A percentile compares a stretch with the other conserved stretches of the same genome.
Conservation (phyloP, 2,888 invertebrate genomes). For the Ditula angustiorana region DNA sequence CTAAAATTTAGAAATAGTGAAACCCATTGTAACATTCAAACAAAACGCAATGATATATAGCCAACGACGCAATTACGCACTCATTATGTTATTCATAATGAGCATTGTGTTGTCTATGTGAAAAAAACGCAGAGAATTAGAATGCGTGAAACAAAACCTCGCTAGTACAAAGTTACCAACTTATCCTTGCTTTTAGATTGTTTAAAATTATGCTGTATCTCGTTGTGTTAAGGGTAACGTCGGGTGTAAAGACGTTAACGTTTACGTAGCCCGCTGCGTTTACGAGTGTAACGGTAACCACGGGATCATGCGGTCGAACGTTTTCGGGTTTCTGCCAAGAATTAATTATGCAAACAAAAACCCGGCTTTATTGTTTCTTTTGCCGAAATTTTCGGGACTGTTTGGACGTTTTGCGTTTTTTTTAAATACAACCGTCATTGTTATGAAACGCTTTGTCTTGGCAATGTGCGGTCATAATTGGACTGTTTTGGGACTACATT, state of each 20-base stretch:
- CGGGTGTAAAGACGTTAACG: slow-evolving; percentile 42
- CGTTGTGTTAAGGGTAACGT: slow-evolving; percentile 44
- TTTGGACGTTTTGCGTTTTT: slow-evolving; percentile 83
- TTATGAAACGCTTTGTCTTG: slow-evolving; percentile 45
- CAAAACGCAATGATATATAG: slow-evolving; percentile 64
- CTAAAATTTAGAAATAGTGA: neutral
- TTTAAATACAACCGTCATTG: slow-evolving; percentile 62
- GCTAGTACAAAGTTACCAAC: slow-evolving; percentile 39
- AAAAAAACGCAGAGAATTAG: slow-evolving; percentile 65
- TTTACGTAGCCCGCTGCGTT: slow-evolving; percentile 68
- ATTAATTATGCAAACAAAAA: slow-evolving; percentile 82
- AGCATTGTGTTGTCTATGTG: slow-evolving; percentile 65
- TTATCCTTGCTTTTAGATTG: slow-evolving; percentile 16
- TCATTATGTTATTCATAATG: slow-evolving; percentile 64
- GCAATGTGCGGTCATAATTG: slow-evolving; percentile 33
- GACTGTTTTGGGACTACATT: slow-evolving; percentile 3
- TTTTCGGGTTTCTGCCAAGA: slow-evolving; percentile 68
- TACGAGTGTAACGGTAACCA: slow-evolving; percentile 74
- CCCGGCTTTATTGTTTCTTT: slow-evolving; percentile 73
- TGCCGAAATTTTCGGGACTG: slow-evolving; percentile 64
- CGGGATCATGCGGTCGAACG: slow-evolving; percentile 71
- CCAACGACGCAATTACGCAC: slow-evolving; percentile 57
- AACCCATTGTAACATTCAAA: slow-evolving; percentile 45
- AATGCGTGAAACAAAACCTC: slow-evolving; percentile 66
- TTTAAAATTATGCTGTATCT: slow-evolving; percentile 46